Evolutionary conservation across 2,888 invertebrate genomes (phyloP).

Genomic region (Dichetophora obliterata): DNA sequence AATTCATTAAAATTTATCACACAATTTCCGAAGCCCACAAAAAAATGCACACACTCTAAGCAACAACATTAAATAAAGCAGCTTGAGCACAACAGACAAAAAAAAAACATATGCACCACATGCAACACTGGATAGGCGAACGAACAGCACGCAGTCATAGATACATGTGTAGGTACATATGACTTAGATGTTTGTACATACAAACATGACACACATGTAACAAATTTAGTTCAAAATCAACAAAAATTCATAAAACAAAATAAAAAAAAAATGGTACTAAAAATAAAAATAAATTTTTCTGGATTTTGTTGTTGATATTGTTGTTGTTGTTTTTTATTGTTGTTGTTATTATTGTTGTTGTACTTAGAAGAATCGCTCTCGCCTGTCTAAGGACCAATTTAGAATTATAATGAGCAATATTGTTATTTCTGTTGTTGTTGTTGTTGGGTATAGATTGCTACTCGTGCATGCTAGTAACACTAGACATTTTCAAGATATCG

Average conservation of each 20-base stretch:
- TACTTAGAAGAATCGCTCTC: slow-evolving; percentile 20
- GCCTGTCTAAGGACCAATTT: slow-evolving; percentile 32
- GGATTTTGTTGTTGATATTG: slow-evolving; percentile 5
- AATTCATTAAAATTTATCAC: slow-evolving; percentile 32
- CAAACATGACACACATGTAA: slow-evolving; percentile 16
- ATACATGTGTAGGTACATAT: background rate
- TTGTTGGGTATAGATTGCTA: background rate
- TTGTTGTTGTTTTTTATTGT: slow-evolving; percentile 1
- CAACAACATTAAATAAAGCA: too few relatives aligned
- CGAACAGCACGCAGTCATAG: background rate
- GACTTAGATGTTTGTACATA: too few relatives aligned
- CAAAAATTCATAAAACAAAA: slow-evolving; percentile 11
- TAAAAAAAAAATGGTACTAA: background rate
- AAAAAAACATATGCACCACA: background rate
- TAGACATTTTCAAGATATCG: background rate
- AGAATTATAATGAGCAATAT: slow-evolving; percentile 23
- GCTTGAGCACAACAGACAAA: background rate
- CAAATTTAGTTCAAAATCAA: slow-evolving; percentile 24
- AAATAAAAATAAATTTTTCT: background rate
- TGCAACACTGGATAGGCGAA: background rate
- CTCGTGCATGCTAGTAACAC: background rate
- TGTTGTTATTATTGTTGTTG: slow-evolving; percentile 8
- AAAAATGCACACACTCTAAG: background rate
- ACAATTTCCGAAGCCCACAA: background rate
- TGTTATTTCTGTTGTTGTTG: slow-evolving; percentile 14